Evolutionary conservation across 2,888 invertebrate genomes (phyloP), one percentile per base, ranked within the genome.

Genomic region (Xylota segnis): DNA sequence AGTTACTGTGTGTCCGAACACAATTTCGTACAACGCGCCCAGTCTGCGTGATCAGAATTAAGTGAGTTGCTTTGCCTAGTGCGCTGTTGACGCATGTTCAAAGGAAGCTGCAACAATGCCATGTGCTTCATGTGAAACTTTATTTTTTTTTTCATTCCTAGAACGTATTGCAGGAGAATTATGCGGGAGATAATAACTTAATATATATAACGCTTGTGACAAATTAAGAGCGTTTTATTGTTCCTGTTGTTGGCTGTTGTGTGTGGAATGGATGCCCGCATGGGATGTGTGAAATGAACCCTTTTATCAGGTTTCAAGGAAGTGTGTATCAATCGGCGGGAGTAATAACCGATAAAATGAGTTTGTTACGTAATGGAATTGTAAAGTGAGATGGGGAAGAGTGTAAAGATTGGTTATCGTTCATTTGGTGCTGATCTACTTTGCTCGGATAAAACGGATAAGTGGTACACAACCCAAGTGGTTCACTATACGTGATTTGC

Each of bases 181-280:
- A 81, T 86, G 86, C 86, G 86, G 86, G 86, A 86, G 86, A 86
- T 86, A 86, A 86, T 86, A 86, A 86, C 82, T 82, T 77, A 72
- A 86, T 84, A 83, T 63, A 83, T 63, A 75, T 37, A 37, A 70
- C 71, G 40, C 76, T 72, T 81, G 81, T 76, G 84, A 86, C 84
- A 86, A 86, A 86, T 86, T 86, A 86, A 86, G 81, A 86, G 23
- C 84, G 66, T 81, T 86, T 81, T 81, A 86, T 81, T 86, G 84
- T 81, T 66, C 84, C 45, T 82, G 45, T 68, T n/a, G 61, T 29
- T 14, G 5, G 61, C 37, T 14, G 5, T 45, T 10, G 27, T 16
- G 16, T 16, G 16, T 18, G 40, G 45, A 10, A 27, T 18, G 40
- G 45, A 10, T 50, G 37, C 84, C 76, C 81, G 84, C 84, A 86